Conservation (phyloP, 2,888 invertebrate genomes). For the Byasa hedistus region DNA sequence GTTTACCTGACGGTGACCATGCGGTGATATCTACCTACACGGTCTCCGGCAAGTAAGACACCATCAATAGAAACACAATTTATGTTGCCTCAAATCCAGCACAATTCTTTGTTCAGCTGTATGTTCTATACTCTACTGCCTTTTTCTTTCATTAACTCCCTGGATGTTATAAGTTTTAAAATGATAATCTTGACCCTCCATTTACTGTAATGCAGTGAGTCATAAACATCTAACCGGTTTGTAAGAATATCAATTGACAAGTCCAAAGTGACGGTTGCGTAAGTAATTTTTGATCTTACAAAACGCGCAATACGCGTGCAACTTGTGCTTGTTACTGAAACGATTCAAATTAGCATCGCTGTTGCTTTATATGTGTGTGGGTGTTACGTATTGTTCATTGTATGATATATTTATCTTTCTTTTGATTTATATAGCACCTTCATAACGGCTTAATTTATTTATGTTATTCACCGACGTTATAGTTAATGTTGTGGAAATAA, state of each 20-base stretch:
- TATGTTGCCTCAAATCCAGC: no score
- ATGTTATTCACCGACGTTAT: conserved; percentile 2
- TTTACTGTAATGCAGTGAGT: conserved; percentile 6
- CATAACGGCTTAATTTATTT: conserved; percentile 4
- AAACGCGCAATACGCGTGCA: conserved; percentile 35
- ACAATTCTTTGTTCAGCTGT: no score
- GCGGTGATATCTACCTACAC: no score
- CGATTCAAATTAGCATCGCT: conserved; percentile 50
- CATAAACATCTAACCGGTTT: conserved; percentile 4
- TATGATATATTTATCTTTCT: conserved; percentile 15
- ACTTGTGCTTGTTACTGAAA: conserved; percentile 44
- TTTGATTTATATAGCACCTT: conserved; percentile 6
- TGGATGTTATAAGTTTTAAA: background rate
- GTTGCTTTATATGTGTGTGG: conserved; percentile 39
- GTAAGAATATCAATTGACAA: conserved; percentile 17
- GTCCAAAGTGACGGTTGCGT: conserved; percentile 16
- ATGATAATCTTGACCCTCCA: no score
- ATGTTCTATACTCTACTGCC: background rate
- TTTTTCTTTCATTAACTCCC: background rate
- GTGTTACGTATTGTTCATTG: conserved; percentile 44
- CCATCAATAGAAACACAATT: no score
- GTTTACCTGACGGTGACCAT: no score
- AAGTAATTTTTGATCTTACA: conserved; percentile 15
- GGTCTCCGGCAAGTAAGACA: no score
- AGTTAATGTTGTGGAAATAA: background rate